phyloP scores from a whole-genome alignment of 2,888 invertebrate genomes.

The Diarsia dahlii region DNA sequence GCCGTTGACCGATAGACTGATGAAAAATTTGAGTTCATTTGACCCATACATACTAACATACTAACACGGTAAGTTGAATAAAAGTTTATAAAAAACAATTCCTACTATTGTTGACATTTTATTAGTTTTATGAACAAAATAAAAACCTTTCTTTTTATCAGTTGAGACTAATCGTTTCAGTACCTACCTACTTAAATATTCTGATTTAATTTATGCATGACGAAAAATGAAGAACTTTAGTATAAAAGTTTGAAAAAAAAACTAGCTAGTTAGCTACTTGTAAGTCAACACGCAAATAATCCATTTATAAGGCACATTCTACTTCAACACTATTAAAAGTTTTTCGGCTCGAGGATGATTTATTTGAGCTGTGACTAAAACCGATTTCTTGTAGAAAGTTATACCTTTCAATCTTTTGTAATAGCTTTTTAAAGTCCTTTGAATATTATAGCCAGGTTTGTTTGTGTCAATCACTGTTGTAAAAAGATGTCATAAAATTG shows the following conservation, averaged over 20 bases:
- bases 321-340: conserved; percentile 57
- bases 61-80: no score
- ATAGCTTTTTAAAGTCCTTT: conserved; percentile 18
- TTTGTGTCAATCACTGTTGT: neutral
- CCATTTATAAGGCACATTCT: conserved; percentile 48
- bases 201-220: neutral
- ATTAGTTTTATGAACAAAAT: no score
- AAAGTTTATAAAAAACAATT: no score
- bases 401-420: conserved; percentile 16
- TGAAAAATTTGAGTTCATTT: no score
- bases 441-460: neutral
- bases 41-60: no score
- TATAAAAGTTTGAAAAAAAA: conserved; percentile 6
- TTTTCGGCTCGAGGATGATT: conserved; percentile 35
- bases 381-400: conserved; percentile 16
- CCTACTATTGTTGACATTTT: no score
- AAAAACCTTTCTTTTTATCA: no score
- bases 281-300: conserved; percentile 43
- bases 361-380: conserved; percentile 29
- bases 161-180: neutral
- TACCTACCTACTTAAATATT: neutral
- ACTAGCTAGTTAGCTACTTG: conserved; percentile 25
- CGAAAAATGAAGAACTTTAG: conserved; percentile 3
- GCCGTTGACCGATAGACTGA: neutral
- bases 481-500: neutral